Percentiles rank a stretch among this genome's conserved stretches.
Conservation (phyloP, 2,888 invertebrate species). For the Masnerella sp. region DNA sequence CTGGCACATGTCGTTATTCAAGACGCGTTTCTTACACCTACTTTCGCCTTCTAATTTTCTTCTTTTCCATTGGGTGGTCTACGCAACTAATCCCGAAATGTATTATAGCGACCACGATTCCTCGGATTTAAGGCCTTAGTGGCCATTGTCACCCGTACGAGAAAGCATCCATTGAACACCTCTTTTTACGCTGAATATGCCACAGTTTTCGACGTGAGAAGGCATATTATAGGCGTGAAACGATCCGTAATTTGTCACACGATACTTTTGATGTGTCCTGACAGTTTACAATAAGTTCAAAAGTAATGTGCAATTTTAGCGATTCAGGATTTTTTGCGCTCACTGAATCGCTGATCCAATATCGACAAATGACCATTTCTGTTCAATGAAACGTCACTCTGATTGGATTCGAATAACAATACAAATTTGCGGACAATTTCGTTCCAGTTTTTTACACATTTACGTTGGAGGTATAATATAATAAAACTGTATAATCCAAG, state of each 20-base stretch:
- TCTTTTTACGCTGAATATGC: conserved; percentile 68
- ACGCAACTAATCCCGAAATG: conserved; percentile 74
- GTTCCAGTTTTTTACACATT: too few relatives aligned
- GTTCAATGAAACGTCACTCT: too few relatives aligned
- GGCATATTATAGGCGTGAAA: conserved; percentile 77
- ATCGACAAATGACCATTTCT: not conserved
- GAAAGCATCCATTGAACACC: conserved; percentile 67
- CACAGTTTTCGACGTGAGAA: conserved; percentile 72
- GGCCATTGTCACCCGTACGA: conserved; percentile 69
- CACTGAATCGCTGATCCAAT: conserved; percentile 2
- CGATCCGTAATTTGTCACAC: conserved; percentile 76
- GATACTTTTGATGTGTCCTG: conserved; percentile 41
- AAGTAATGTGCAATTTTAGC: conserved; percentile 49
- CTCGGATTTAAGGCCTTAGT: conserved; percentile 69
- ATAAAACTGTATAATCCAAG: too few relatives aligned
- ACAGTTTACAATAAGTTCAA: conserved; percentile 45
- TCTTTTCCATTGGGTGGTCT: conserved; percentile 72
- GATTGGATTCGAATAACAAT: too few relatives aligned
- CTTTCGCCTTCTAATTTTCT: conserved; percentile 38
- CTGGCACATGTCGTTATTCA: conserved; percentile 10
- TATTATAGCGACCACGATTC: conserved; percentile 76
- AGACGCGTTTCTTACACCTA: conserved; percentile 21
- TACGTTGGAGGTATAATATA: too few relatives aligned
- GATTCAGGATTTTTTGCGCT: conserved; percentile 22
- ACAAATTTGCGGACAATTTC: too few relatives aligned